Percentiles rank a stretch among this genome's conserved stretches.
Evolutionary conservation across 2,797 vertebrate genomes (phyloP).

Genomic region (Notamacropus eugenii): DNA sequence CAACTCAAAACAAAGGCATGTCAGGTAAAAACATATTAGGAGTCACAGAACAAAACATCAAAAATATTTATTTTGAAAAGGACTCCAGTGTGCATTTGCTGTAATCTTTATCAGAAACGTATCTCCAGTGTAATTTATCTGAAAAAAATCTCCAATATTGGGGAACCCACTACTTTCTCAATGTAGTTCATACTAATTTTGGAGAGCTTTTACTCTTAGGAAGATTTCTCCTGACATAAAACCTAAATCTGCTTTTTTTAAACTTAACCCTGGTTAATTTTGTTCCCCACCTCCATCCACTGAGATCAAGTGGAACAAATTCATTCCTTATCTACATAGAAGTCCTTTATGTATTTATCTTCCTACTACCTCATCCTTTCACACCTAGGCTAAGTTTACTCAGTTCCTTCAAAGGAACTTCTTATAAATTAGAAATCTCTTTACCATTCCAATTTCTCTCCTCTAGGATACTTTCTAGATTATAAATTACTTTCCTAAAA

Average conservation of each 20-base stretch:
- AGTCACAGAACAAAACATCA: background rate
- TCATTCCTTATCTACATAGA: background rate
- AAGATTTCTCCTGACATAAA: background rate
- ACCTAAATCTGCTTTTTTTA: background rate
- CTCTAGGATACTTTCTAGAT: background rate
- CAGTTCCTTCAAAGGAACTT: background rate
- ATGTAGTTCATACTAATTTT: too few relatives aligned
- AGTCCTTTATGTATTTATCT: background rate
- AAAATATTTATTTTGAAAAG: background rate
- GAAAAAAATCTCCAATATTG: too few relatives aligned
- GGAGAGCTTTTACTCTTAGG: background rate
- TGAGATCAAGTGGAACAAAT: background rate
- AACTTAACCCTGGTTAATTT: background rate
- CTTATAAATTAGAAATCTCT: background rate
- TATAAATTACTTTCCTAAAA: background rate
- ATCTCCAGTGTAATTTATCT: background rate
- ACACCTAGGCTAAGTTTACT: background rate
- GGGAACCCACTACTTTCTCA: too few relatives aligned
- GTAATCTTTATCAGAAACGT: too few relatives aligned
- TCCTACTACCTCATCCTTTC: background rate
- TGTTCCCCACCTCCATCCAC: accelerated
- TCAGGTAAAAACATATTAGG: background rate
- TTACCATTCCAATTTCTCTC: background rate
- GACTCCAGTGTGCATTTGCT: background rate
- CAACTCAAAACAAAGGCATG: background rate